Base-by-base conservation (phyloP, 2,797 vertebrate genomes). In the Eulemur mongoz region DNA sequence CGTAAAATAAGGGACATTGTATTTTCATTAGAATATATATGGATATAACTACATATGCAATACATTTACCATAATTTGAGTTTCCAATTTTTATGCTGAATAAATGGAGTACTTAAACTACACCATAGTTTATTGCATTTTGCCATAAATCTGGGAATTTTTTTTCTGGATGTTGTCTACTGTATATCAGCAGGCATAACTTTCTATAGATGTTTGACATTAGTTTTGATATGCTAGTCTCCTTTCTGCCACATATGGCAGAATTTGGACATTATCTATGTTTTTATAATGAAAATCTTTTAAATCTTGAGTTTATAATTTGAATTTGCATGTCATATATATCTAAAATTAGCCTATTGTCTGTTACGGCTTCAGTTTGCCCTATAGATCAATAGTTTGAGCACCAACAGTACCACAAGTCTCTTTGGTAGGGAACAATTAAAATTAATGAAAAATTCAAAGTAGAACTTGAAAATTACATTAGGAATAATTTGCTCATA, bases 221-320 rank as follows among this genome's bases (percentile, higher is more conserved):
- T 93, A 25, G 85, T 86, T 95, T 78, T 91, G 76, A 45, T 89
- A 20, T 35, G 43, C 52, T 73, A 43, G 59, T 69, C 54, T 94
- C 59, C 95, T 80, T 93, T 92, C 59, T 91, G 81, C 23, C 11
- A n/a, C 63, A 57, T 94, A 54, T 93, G 91, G 32, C 8, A 88
- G 95, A 97, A 95, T 96, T 97, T 97, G 70, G 61, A 59, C 85
- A 84, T 97, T 97, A 45, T 95, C 89, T 87, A 15, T 96, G 35
- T 95, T 90, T 97, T 69, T 94, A 80, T 97, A 85, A 96, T 94
- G 83, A 91, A 98, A 97, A 94, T 98, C 52, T 32, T 87, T 93
- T 95, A 57, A 87, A 35, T 18, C 95, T 95, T 98, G 91, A 92
- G 82, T 97, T 95, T 97, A 8, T 97, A 72, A 79, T 93, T 95